Evolutionary conservation across 2,888 invertebrate genomes (phyloP).

Genomic region (Microchrysa polita): DNA sequence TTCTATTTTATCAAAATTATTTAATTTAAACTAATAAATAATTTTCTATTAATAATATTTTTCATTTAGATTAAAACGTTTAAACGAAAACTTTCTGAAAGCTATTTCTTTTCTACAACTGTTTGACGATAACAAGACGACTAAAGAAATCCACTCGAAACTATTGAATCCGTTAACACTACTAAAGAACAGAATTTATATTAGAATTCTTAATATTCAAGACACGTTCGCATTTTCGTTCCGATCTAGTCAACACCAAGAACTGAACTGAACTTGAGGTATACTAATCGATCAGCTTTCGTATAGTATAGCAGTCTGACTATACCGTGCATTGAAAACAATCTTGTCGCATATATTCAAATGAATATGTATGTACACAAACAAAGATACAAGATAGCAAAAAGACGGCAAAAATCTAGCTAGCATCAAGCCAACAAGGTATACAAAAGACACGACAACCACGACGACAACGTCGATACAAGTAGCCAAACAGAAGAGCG

Average conservation of each 20-base stretch:
- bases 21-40: neutral
- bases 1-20: neutral
- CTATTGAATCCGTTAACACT: neutral
- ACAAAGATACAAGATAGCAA: conserved; percentile 31
- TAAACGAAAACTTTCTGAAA: neutral
- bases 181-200: conserved; percentile 1
- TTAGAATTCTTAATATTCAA: conserved; percentile 19
- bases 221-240: conserved; percentile 41
- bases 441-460: too few species aligned
- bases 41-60: neutral
- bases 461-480: too few species aligned
- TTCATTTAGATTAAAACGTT: too few species aligned
- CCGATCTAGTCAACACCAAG: conserved; percentile 65
- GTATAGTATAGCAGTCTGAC: conserved; percentile 21
- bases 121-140: neutral
- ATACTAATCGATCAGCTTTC: conserved; percentile 52
- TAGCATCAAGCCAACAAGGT: too few species aligned
- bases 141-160: conserved; percentile 21
- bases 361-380: too few species aligned
- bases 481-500: too few species aligned
- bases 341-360: conserved; percentile 8
- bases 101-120: neutral
- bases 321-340: conserved; percentile 30
- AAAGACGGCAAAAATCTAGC: conserved; percentile 15
- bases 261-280: conserved; percentile 60